A percentile compares a stretch with the other conserved stretches of the same genome.
These are phyloP conservation scores for Festucalex cinctus DNA, from an alignment of 2,113 vertebrate genomes.

Conservation along the genomic window DNA sequence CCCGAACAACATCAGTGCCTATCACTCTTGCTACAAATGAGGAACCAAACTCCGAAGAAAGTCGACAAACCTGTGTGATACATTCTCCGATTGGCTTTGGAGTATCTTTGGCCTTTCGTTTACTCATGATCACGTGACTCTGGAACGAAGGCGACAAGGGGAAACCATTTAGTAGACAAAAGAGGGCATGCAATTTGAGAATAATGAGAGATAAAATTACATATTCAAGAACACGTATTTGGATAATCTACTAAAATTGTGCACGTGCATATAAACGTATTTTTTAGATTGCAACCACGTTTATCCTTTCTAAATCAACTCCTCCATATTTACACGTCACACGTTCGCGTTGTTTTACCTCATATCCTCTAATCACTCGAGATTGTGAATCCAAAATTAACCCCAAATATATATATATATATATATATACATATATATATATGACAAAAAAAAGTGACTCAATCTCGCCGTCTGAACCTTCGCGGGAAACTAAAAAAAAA, in stretches of 20 bases:
- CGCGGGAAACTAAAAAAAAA: neutral
- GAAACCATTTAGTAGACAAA: neutral
- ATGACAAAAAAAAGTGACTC: no score
- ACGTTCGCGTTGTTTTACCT: neutral
- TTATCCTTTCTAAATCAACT: neutral
- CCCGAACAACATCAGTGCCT: no score
- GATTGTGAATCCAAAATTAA: neutral
- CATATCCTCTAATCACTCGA: neutral
- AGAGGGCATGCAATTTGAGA: neutral
- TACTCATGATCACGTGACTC: conserved; percentile 48
- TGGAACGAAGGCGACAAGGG: neutral
- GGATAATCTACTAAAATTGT: neutral
- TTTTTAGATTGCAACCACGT: neutral
- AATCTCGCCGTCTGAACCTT: neutral
- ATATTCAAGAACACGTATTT: neutral
- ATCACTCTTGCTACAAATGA: neutral
- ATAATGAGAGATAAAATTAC: neutral
- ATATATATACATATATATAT: no score
- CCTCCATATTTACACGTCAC: neutral
- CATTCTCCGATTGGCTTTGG: conserved; percentile 67
- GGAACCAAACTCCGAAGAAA: neutral
- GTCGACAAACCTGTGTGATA: conserved; percentile 79
- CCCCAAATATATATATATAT: no score
- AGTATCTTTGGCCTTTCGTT: conserved; percentile 74
- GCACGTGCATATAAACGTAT: neutral